These are phyloP conservation scores for Phaedon cochleariae DNA, from an alignment of 2,888 invertebrate genomes.

Conservation along the genomic window DNA sequence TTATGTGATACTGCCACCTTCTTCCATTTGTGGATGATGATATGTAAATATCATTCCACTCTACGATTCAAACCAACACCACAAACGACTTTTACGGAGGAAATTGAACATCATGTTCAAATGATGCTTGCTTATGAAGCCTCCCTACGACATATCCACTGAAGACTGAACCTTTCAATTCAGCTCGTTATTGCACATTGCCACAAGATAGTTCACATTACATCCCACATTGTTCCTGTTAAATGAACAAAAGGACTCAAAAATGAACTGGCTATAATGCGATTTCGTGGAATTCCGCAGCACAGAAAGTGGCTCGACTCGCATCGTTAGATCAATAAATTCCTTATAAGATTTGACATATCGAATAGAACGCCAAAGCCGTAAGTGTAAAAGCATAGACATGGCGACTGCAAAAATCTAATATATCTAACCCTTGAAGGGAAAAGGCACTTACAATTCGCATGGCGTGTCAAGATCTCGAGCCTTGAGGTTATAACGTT, in stretches of 20 bases:
- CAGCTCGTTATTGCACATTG: no score
- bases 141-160: no score
- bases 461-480: conserved; percentile 19
- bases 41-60: no score
- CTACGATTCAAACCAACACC: no score
- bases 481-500: conserved; percentile 38
- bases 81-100: no score
- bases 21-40: no score
- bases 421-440: conserved; percentile 29
- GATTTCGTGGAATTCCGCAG: not conserved
- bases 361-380: conserved; percentile 25
- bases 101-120: no score
- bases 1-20: no score
- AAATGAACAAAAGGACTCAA: not conserved
- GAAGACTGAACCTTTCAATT: no score
- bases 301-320: not conserved
- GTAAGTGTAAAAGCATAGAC: conserved; percentile 27
- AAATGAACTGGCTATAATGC: not conserved
- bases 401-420: conserved; percentile 30
- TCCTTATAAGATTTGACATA: conserved; percentile 33
- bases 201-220: conserved; percentile 8
- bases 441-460: conserved; percentile 27
- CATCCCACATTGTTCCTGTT: not conserved
- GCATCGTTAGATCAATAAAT: conserved; percentile 29
- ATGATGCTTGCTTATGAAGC: no score